Conservation (phyloP, 2,888 invertebrate genomes). For the Adelognathus sp. region DNA sequence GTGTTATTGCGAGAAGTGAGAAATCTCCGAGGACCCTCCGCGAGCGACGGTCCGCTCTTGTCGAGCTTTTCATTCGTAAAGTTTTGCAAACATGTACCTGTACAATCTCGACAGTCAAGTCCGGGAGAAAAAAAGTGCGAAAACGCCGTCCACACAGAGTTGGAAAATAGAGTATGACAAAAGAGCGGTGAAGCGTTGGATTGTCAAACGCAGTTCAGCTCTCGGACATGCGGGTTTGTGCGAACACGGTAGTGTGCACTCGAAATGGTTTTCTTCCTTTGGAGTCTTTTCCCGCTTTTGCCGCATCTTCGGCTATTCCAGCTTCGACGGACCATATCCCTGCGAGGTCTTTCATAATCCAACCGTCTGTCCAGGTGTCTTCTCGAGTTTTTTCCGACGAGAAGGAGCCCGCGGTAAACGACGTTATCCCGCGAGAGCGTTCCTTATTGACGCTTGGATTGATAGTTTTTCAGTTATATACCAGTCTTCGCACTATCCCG, state of each 20-base stretch:
- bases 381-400: background rate
- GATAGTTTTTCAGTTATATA: conserved; percentile 68
- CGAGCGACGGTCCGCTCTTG: conserved; percentile 17
- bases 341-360: conserved; percentile 7
- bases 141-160: background rate
- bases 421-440: conserved; percentile 43
- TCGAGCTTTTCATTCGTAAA: conserved; percentile 41
- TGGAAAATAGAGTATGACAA: conserved; percentile 24
- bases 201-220: conserved; percentile 52
- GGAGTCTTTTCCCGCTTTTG: background rate
- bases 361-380: conserved; percentile 41
- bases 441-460: conserved; percentile 70
- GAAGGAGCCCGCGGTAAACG: conserved; percentile 17
- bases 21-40: conserved; percentile 25
- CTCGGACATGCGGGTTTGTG: conserved; percentile 12
- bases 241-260: background rate
- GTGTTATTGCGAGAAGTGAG: conserved; percentile 15
- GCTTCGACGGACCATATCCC: background rate
- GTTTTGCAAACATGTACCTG: conserved; percentile 33
- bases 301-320: conserved; percentile 3
- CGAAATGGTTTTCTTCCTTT: conserved; percentile 9
- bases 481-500: conserved; percentile 14
- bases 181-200: conserved; percentile 33
- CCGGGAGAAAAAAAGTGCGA: background rate
- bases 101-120: background rate